phyloP scores from a whole-genome alignment of 1,140 invertebrate species.

The Drusus annulatus region DNA sequence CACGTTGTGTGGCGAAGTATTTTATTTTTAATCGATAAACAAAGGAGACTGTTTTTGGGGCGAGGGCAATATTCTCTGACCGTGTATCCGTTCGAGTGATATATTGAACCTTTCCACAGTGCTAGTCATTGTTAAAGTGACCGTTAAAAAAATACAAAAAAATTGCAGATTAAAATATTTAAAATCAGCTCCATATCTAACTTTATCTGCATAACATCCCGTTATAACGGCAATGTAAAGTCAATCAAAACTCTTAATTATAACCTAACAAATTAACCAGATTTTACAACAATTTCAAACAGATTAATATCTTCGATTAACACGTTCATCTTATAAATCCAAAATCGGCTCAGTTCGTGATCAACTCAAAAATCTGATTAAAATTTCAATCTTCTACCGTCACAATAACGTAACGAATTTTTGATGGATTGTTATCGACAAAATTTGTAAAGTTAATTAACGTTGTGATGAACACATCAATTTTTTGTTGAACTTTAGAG shows the following conservation, averaged over 20 bases:
- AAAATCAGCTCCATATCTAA: neutral
- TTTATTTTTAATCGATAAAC: constrained; percentile 42
- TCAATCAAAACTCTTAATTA: too few species aligned
- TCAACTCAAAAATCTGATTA: neutral
- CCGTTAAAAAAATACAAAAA: constrained; percentile 30
- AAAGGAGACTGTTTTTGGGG: constrained; percentile 35
- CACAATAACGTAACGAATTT: neutral
- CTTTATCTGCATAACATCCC: neutral
- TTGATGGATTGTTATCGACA: constrained; percentile 27
- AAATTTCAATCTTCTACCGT: constrained; percentile 3
- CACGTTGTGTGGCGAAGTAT: constrained; percentile 20
- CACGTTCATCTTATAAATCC: neutral
- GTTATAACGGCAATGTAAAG: neutral
- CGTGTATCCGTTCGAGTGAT: constrained; percentile 20
- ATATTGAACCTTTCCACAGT: constrained; percentile 15
- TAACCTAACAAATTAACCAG: neutral
- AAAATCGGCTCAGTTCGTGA: constrained; percentile 6
- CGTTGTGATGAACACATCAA: constrained; percentile 13
- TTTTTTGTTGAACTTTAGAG: constrained; percentile 24
- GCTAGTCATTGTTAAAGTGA: constrained; percentile 22
- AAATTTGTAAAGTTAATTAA: neutral
- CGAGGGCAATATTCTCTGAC: constrained; percentile 30
- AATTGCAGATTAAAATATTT: neutral
- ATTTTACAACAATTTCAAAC: neutral
- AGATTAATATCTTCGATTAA: neutral